phyloP scores from a whole-genome alignment of 1,140 invertebrate genomes.

The Alviniconcha marisindica region DNA sequence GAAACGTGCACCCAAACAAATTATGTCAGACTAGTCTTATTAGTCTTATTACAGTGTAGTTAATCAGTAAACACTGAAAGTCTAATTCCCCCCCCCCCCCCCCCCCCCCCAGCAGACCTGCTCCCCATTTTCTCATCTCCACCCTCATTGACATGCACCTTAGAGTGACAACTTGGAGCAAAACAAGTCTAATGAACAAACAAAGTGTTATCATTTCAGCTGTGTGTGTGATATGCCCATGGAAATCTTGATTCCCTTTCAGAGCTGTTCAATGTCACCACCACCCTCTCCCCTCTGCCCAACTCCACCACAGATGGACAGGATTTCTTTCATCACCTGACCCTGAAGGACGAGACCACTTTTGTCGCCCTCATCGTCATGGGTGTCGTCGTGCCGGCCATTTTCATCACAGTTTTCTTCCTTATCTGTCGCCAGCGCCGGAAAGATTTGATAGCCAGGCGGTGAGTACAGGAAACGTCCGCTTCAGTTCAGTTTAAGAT shows the following conservation, averaged over 20 bases:
- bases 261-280: not conserved
- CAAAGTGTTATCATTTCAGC: not conserved
- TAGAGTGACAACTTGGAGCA: too few relatives aligned
- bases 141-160: too few relatives aligned
- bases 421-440: slow-evolving; percentile 42
- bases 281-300: not conserved
- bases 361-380: slow-evolving; percentile 48
- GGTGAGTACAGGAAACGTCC: slow-evolving; percentile 41
- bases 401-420: slow-evolving; percentile 47
- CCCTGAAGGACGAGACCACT: slow-evolving; percentile 42
- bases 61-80: too few relatives aligned
- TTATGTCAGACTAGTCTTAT: too few relatives aligned
- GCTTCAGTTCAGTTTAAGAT: too few relatives aligned
- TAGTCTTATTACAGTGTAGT: too few relatives aligned
- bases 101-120: too few relatives aligned
- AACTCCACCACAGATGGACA: slow-evolving; percentile 16
- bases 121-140: too few relatives aligned
- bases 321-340: slow-evolving; percentile 42
- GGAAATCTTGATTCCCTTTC: not conserved
- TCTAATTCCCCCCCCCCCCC: too few relatives aligned
- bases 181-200: not conserved
- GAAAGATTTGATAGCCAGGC: slow-evolving; percentile 45
- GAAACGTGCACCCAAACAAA: too few relatives aligned
- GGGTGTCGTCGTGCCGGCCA: slow-evolving; percentile 43
- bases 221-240: not conserved